These are phyloP conservation scores for Colletes collaris DNA, from an alignment of 2,888 invertebrate genomes.

Conservation along the genomic window DNA sequence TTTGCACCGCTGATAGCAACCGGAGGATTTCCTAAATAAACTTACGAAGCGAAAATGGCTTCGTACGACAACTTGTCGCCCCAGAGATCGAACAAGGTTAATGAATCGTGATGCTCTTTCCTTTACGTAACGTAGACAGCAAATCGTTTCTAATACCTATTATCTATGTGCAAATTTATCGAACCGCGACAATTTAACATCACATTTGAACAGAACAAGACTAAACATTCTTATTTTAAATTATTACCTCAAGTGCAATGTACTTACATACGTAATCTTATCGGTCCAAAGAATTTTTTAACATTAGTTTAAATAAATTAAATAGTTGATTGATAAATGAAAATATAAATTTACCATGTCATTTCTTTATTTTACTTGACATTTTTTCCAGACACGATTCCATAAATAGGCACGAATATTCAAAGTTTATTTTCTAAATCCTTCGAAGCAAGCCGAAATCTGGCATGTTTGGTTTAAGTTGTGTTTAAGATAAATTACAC, in stretches of 20 bases:
- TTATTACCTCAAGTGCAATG: too few relatives aligned
- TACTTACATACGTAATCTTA: too few relatives aligned
- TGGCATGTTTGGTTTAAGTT: too few relatives aligned
- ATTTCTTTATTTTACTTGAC: not conserved
- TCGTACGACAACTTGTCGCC: constrained; percentile 44
- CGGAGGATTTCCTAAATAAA: constrained; percentile 36
- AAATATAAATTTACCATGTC: not conserved
- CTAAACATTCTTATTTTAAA: too few relatives aligned
- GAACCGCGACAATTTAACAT: too few relatives aligned
- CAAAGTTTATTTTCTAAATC: not conserved
- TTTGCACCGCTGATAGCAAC: constrained; percentile 29
- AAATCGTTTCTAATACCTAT: not conserved
- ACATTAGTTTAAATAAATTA: too few relatives aligned
- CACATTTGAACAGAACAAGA: too few relatives aligned
- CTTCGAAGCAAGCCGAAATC: not conserved
- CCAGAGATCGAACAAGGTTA: constrained; percentile 49
- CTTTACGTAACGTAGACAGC: constrained; percentile 20
- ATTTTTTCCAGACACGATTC: not conserved
- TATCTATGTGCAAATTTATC: too few relatives aligned
- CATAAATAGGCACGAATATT: not conserved
- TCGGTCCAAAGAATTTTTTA: too few relatives aligned
- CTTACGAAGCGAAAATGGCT: constrained; percentile 30
- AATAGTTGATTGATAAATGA: too few relatives aligned
- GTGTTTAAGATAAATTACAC: too few relatives aligned
- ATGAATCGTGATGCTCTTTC: constrained; percentile 35